Evolutionary conservation across 2,888 invertebrate genomes (phyloP).

Genomic region (Clistopyga incitator): DNA sequence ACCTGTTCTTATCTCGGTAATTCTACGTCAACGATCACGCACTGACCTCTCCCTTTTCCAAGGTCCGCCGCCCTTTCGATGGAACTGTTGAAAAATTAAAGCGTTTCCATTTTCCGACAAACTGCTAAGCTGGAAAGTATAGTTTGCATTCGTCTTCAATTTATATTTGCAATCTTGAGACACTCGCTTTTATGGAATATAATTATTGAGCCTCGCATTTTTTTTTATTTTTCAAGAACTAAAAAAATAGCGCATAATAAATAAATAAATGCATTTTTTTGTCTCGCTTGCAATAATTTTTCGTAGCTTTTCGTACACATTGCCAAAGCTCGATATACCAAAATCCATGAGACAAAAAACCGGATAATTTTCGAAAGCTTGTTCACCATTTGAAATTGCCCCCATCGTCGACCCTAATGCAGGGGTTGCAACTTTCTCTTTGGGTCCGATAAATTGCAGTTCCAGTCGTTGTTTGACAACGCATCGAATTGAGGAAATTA

Average conservation of each 20-base stretch:
- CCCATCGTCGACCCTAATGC: neutral
- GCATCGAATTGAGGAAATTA: constrained; percentile 35
- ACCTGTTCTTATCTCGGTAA: constrained; percentile 28
- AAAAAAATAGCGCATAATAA: too few species aligned
- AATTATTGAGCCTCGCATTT: neutral
- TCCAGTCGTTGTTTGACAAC: neutral
- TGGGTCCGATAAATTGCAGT: constrained; percentile 19
- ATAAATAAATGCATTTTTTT: too few species aligned
- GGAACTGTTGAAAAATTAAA: neutral
- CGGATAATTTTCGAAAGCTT: too few species aligned
- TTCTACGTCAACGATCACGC: constrained; percentile 51
- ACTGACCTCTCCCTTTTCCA: constrained; percentile 40
- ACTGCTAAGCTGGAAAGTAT: neutral
- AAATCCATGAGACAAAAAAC: too few species aligned
- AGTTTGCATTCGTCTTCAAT: too few species aligned
- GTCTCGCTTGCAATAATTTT: too few species aligned
- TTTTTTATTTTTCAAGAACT: neutral
- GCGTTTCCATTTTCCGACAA: neutral
- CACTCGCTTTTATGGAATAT: neutral
- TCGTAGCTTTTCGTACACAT: too few species aligned
- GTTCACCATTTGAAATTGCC: too few species aligned
- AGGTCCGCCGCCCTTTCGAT: constrained; percentile 13
- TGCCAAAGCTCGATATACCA: too few species aligned
- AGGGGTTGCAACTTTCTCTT: constrained; percentile 32
- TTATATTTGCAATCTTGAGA: too few species aligned